These are phyloP conservation scores for Exaiptasia diaphana DNA, from an alignment of 64 coral and sea anemone species.

Conservation along the genomic window DNA sequence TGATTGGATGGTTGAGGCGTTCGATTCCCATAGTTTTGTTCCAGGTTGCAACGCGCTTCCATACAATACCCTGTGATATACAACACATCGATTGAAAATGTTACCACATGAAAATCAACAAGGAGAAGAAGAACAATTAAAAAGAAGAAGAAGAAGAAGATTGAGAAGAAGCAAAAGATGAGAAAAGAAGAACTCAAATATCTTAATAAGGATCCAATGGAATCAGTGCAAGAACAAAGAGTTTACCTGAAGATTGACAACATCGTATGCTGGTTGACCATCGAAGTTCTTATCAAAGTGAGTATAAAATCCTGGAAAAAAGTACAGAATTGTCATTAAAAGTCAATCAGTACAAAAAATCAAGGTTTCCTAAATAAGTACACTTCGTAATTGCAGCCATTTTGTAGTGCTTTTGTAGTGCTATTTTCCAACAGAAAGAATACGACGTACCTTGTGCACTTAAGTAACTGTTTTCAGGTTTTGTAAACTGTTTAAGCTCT, in stretches of 20 bases:
- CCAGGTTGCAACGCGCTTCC: slow-evolving; percentile 83
- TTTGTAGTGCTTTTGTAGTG: not conserved
- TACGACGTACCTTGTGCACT: slow-evolving; percentile 79
- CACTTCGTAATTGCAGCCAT: not conserved
- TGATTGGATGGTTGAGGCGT: slow-evolving; percentile 37
- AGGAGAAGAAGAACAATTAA: not conserved
- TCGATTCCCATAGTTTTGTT: slow-evolving; percentile 66
- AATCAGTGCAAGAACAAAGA: too few relatives aligned
- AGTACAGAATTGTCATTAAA: not conserved
- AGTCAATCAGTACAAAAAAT: not conserved
- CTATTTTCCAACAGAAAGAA: too few relatives aligned
- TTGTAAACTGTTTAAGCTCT: slow-evolving; percentile 74
- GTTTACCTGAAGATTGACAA: slow-evolving; percentile 89
- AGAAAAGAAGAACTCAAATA: too few relatives aligned
- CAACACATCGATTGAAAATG: too few relatives aligned
- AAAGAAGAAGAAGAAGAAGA: too few relatives aligned
- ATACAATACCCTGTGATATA: slow-evolving; percentile 30
- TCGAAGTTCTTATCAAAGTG: slow-evolving; percentile 80
- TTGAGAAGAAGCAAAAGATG: too few relatives aligned
- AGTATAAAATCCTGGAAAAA: slow-evolving; percentile 55
- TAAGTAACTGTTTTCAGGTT: slow-evolving; percentile 49
- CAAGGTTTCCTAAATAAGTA: not conserved
- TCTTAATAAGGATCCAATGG: too few relatives aligned
- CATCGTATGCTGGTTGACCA: slow-evolving; percentile 67
- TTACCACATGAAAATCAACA: not conserved